Evolutionary conservation across 2,113 vertebrate genomes (phyloP).

Genomic region (Danionella cerebrum): DNA sequence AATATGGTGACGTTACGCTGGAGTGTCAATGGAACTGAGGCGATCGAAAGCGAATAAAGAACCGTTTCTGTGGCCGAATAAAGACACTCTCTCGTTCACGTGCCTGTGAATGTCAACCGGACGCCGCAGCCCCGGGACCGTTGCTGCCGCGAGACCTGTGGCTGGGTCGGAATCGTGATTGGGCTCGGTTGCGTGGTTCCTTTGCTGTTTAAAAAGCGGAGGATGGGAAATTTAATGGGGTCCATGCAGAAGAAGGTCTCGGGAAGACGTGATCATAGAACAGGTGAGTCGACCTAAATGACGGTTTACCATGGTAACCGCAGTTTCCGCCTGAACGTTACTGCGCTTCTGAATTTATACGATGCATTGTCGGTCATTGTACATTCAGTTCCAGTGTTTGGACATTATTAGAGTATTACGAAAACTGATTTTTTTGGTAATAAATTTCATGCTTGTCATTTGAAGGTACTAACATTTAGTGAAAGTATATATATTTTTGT

Average conservation of each 20-base stretch:
- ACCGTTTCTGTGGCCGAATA: background rate
- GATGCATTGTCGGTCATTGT: too few species aligned
- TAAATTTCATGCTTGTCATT: too few species aligned
- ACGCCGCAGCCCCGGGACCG: background rate
- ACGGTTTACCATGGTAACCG: background rate
- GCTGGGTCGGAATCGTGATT: conserved; percentile 1
- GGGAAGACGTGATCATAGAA: conserved; percentile 55
- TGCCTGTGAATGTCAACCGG: background rate
- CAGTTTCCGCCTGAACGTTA: background rate
- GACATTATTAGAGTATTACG: too few species aligned
- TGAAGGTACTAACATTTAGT: too few species aligned
- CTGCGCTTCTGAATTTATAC: too few species aligned
- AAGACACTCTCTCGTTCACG: background rate
- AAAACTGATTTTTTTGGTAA: too few species aligned
- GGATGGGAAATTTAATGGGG: conserved; percentile 66
- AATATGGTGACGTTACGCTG: conserved; percentile 42
- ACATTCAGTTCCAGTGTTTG: background rate
- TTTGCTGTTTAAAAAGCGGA: conserved; percentile 33
- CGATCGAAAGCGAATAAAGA: background rate
- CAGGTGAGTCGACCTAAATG: conserved; percentile 52
- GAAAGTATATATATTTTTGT: too few species aligned
- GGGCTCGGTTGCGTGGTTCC: conserved; percentile 40
- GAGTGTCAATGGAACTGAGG: background rate
- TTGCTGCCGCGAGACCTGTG: conserved; percentile 6
- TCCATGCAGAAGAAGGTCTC: conserved; percentile 57